A percentile compares a stretch with the other conserved stretches of the same genome.
phyloP scores from a whole-genome alignment of 2,888 invertebrate species.

The Aelia acuminata region DNA sequence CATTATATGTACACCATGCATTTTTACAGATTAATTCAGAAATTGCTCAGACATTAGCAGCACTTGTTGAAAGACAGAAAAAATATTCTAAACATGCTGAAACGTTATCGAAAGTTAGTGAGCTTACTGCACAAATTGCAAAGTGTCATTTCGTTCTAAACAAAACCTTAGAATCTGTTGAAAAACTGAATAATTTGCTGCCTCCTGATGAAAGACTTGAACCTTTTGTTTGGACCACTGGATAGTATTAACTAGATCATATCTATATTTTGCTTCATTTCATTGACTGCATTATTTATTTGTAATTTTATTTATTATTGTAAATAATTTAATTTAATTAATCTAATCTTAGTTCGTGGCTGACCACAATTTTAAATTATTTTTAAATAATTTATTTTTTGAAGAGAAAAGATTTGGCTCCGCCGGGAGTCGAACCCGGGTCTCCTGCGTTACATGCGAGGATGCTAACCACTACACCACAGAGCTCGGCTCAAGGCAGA shows the following conservation, averaged over 20 bases:
- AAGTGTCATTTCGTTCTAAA: constrained; percentile 86
- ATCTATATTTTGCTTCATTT: neutral
- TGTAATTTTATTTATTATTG: neutral
- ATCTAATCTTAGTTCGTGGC: no score
- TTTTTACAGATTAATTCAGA: constrained; percentile 78
- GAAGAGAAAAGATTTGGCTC: no score
- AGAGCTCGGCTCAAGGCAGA: no score
- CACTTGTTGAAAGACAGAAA: constrained; percentile 85
- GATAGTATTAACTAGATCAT: constrained; percentile 68
- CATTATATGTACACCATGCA: neutral
- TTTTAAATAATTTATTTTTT: no score
- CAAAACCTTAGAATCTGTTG: constrained; percentile 87
- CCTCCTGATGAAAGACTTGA: constrained; percentile 87
- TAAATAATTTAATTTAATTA: no score
- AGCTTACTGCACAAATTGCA: constrained; percentile 85
- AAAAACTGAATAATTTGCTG: constrained; percentile 85
- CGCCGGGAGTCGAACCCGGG: no score
- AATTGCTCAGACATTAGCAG: constrained; percentile 78
- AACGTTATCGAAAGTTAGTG: constrained; percentile 84
- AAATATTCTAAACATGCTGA: constrained; percentile 89
- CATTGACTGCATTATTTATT: neutral
- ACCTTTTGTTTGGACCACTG: constrained; percentile 91
- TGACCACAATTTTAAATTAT: no score
- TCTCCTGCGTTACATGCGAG: no score
- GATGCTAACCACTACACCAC: no score